Base-by-base conservation (phyloP, 2,113 vertebrate genomes). In the Acrocephalus arundinaceus region DNA sequence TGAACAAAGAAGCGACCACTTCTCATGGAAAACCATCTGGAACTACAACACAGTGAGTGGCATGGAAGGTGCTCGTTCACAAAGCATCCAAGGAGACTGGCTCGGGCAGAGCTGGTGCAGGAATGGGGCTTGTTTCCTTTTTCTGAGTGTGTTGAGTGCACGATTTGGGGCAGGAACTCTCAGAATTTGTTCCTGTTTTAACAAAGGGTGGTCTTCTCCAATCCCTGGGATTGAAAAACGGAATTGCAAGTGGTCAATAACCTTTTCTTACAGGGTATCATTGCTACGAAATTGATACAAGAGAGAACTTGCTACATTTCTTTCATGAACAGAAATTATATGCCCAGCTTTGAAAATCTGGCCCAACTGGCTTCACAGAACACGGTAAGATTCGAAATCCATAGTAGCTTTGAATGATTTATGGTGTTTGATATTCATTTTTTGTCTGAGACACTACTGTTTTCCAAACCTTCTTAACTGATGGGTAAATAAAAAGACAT, bases 271-370 rank as follows among this genome's bases (percentile, higher is more conserved):
- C 89, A 98, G 98, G 95, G 96, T 24, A 62, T 93, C 6, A 85
- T 96, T 63, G 97, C 94, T 58, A 95, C 33, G 59, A 96, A 93
- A 89, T 0, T 97, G 37, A 18, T 85, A 15, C 16, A 45, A 35
- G 74, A 94, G 46, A 93, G 94, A 73, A 4, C 9, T 4, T 98
- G 98, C 91, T 80, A 97, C 18, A 41, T 98, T 62, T 91, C 97
- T 13, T 9, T 4, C 31, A 94, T 95, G 79, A 33, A 94, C 84
- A 90, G 33, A 46, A 14, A 13, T 2, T 7, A 28, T 48, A 72
- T 92, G 22, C 94, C 92, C 13, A 21, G 4, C 30, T 71, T 94
- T 28, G 33, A 85, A 13, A 7, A 2, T 28, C 2, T 83, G 25
- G 21, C 4, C 39, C 25, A 16, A 3, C 7, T 55, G 81, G 63